Base-by-base conservation (phyloP, 2,113 vertebrate genomes). In the Platichthys stellatus region DNA sequence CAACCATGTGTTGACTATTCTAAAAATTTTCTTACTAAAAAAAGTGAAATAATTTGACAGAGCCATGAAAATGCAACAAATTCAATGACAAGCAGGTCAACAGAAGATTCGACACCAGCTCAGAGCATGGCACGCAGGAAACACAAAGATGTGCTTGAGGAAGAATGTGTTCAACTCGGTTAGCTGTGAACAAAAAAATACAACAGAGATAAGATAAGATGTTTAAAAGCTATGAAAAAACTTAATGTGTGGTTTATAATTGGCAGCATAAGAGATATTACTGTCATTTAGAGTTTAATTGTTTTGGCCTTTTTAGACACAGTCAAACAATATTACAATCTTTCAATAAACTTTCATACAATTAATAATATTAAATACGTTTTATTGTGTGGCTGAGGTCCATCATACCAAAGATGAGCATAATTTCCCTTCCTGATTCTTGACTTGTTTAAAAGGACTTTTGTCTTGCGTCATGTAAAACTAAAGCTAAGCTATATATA, bases 101-200 rank as follows among this genome's bases (percentile, higher is more conserved):
- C 67, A 68, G 67, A 62, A 26, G 75, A 86, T 99, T 78, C 98
- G 94, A 72, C 97, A 97, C 95, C 96, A 99, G 86, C 98, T 99
- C 53, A 99, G 94, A 23, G 97, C 92, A 28, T 99, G 98, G 84
- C 96, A 96, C 35, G 98, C 97, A 88, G 98, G 97, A 90, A 99
- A 99, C 75, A 99, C 86, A 83, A 99, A 99, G 88, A 99, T 99
- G 80, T 99, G 98, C 80, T 99, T 99, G 92, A 99, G 91, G 96
- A 99, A 99, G 94, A 99, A 99, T 0, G 98, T 99, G 92, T 99
- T 99, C 91, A 99, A 88, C 88, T 99, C 98, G 2, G 98, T 99
- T 53, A 99, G 93, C 98, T 99, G 60, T 26, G 7, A 54, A 63
- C 21, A 56, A 40, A 72, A 72, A n/a, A 53, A n/a, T 62, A 40